These are phyloP conservation scores for Tetramorium simillimum DNA, from an alignment of 1,140 invertebrate genomes.

Conservation along the genomic window DNA sequence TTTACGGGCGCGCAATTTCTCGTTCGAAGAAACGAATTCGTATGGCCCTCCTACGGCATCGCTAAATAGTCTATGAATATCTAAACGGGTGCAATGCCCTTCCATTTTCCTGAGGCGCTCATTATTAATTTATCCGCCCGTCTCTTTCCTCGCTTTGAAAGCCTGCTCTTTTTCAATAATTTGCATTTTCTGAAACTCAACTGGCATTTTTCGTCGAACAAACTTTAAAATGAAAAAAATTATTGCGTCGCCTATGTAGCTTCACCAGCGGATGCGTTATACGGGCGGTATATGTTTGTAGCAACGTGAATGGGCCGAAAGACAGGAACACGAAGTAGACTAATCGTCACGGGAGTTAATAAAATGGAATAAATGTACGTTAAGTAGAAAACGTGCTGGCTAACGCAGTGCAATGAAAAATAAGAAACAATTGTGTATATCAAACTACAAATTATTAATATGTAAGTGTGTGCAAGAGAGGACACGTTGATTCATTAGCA, in stretches of 20 bases:
- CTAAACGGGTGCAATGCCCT: slow-evolving; percentile 12
- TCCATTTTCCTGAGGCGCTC: neutral
- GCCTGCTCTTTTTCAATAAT: slow-evolving; percentile 17
- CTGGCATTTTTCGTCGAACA: neutral
- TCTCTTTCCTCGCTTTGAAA: neutral
- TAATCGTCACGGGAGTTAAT: neutral
- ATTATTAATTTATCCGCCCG: slow-evolving; percentile 18
- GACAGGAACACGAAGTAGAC: neutral
- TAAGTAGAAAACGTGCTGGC: neutral
- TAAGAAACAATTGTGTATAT: neutral
- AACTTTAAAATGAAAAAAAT: slow-evolving; percentile 23
- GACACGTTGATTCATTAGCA: neutral
- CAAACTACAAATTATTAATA: neutral
- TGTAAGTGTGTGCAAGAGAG: neutral
- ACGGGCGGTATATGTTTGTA: neutral
- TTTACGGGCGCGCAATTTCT: neutral
- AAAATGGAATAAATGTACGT: neutral
- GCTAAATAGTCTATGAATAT: slow-evolving; percentile 34
- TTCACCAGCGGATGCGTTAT: neutral
- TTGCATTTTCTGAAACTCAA: slow-evolving; percentile 8
- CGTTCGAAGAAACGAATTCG: slow-evolving; percentile 24
- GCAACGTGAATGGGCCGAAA: neutral
- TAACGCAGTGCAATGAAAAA: neutral
- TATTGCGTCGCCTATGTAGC: neutral
- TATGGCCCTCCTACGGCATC: neutral